phyloP scores from a whole-genome alignment of 64 coral and sea anemone species.

The Astreopora myriophthalma region DNA sequence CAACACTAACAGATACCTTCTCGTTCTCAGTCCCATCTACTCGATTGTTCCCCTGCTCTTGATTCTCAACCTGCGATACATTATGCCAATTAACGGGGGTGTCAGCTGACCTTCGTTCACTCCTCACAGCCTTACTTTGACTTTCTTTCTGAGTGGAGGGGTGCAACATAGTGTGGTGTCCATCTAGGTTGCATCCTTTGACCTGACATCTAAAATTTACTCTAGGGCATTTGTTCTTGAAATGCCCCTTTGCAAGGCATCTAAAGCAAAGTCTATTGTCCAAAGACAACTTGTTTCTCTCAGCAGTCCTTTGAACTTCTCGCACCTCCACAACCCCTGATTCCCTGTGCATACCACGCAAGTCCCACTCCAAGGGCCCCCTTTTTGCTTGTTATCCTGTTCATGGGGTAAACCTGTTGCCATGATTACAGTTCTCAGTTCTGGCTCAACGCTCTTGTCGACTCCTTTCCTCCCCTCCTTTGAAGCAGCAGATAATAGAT shows the following conservation, averaged over 20 bases:
- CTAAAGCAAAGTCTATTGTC: slow-evolving; percentile 45
- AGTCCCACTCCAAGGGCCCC: background rate
- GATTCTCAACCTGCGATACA: background rate
- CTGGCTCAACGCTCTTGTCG: too few species aligned
- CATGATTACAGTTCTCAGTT: too few species aligned
- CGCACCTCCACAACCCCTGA: slow-evolving; percentile 42
- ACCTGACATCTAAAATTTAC: slow-evolving; percentile 45
- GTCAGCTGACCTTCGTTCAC: background rate
- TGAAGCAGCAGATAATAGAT: too few species aligned
- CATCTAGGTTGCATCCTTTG: slow-evolving; percentile 29
- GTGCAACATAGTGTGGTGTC: slow-evolving; percentile 65
- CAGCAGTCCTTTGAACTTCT: slow-evolving; percentile 33
- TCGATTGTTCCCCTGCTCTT: background rate
- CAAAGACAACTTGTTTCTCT: slow-evolving; percentile 4
- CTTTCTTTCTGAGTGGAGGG: background rate
- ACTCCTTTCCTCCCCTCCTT: too few species aligned
- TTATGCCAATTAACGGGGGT: background rate
- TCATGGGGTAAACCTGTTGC: too few species aligned
- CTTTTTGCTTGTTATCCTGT: too few species aligned
- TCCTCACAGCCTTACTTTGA: background rate
- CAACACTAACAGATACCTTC: slow-evolving; percentile 32
- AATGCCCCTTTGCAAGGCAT: slow-evolving; percentile 39
- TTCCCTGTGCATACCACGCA: slow-evolving; percentile 5
- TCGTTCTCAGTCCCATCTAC: background rate
- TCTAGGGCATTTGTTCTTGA: slow-evolving; percentile 24